phyloP scores from a whole-genome alignment of 92 coral and sea anemone genomes.

The Nematostella vectensis region DNA sequence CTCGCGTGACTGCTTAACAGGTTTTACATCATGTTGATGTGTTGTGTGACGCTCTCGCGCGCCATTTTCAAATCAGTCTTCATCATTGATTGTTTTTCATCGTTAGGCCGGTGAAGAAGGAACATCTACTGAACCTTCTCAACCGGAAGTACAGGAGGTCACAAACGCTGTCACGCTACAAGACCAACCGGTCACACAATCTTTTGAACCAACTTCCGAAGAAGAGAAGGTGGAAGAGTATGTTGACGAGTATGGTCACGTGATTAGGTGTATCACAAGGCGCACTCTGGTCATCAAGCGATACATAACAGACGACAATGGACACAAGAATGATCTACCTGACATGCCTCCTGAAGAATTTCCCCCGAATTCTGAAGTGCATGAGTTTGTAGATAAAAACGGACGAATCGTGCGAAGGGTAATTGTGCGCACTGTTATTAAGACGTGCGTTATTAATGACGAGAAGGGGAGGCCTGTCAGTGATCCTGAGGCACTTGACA shows the following conservation, averaged over 20 bases:
- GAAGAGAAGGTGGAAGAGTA: slow-evolving; percentile 56
- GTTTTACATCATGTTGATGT: too few species aligned
- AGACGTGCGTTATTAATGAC: slow-evolving; percentile 10
- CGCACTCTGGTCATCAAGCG: slow-evolving; percentile 36
- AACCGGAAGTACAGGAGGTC: neutral
- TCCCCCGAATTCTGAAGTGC: slow-evolving; percentile 5
- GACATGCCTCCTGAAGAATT: slow-evolving; percentile 7
- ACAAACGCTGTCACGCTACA: neutral
- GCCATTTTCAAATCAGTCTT: too few species aligned
- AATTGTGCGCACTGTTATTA: slow-evolving; percentile 36
- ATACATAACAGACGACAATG: slow-evolving; percentile 6
- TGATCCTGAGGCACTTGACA: neutral
- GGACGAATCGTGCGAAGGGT: slow-evolving; percentile 59
- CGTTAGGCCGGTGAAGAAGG: slow-evolving; percentile 5
- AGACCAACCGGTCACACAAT: slow-evolving; percentile 5
- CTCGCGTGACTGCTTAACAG: too few species aligned
- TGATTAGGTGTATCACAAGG: slow-evolving; percentile 54
- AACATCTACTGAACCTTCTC: slow-evolving; percentile 7
- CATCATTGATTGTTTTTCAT: neutral
- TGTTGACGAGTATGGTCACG: slow-evolving; percentile 67
- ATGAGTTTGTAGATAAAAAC: slow-evolving; percentile 3
- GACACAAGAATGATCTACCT: slow-evolving; percentile 6
- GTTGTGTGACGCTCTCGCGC: too few species aligned
- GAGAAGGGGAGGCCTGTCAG: slow-evolving; percentile 11
- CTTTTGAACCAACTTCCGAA: slow-evolving; percentile 5